Percentiles rank a stretch among this genome's conserved stretches.
phyloP scores from a whole-genome alignment of 2,797 vertebrate genomes.

The Bradypodion ventrale region DNA sequence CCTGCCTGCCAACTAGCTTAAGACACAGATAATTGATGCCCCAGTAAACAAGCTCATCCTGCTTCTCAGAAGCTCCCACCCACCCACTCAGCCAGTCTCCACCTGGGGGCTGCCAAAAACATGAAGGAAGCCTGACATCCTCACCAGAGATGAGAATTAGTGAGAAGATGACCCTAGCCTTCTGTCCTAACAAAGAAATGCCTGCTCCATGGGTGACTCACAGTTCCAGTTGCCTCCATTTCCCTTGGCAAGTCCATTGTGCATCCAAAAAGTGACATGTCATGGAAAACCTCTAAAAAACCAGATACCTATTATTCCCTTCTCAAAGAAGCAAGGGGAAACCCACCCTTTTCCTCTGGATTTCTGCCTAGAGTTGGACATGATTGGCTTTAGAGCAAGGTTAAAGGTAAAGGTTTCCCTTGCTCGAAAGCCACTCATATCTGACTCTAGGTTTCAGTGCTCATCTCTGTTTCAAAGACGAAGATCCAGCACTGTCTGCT shows the following conservation, averaged over 20 bases:
- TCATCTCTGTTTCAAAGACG: no score
- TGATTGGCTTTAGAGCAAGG: no score
- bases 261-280: not conserved
- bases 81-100: not conserved
- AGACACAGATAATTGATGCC: conserved; percentile 53
- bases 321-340: not conserved
- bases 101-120: conserved; percentile 16
- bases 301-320: not conserved
- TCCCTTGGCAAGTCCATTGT: not conserved
- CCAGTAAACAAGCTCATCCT: conserved; percentile 64
- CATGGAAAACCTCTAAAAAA: not conserved
- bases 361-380: no score
- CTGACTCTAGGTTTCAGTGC: no score
- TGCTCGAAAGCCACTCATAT: no score
- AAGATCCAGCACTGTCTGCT: no score
- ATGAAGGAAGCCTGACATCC: conserved; percentile 1
- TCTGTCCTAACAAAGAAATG: not conserved
- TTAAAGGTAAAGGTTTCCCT: no score
- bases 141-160: not conserved
- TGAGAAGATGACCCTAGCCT: not conserved
- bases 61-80: conserved; percentile 45
- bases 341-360: not conserved
- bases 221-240: not conserved
- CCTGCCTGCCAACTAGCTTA: conserved; percentile 42
- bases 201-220: not conserved